phyloP scores from a whole-genome alignment of 2,888 invertebrate species.

The Agrochola macilenta region DNA sequence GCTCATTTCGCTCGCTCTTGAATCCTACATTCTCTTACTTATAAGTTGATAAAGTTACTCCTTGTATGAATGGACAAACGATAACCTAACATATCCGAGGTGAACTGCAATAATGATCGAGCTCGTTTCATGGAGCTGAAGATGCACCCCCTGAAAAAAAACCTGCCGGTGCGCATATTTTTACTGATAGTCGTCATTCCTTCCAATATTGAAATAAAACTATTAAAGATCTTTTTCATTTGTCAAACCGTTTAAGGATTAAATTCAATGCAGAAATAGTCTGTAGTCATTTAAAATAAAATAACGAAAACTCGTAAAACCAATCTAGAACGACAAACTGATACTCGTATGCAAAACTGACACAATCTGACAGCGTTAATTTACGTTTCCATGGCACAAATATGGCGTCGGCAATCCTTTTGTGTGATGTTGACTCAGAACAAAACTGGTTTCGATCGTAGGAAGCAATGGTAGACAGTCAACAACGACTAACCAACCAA shows the following conservation, averaged over 20 bases:
- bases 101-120: no score
- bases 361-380: constrained; percentile 13
- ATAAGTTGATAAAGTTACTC: no score
- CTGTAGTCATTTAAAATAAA: not conserved
- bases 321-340: constrained; percentile 22
- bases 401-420: constrained; percentile 52
- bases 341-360: constrained; percentile 38
- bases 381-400: constrained; percentile 48
- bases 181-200: no score
- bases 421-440: constrained; percentile 62
- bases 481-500: constrained; percentile 48
- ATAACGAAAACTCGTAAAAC: not conserved
- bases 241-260: not conserved
- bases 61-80: no score
- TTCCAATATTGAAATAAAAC: no score
- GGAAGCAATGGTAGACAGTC: constrained; percentile 38
- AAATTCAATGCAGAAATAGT: not conserved
- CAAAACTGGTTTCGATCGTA: constrained; percentile 59
- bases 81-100: no score
- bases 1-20: no score
- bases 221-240: not conserved
- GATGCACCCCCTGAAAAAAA: no score
- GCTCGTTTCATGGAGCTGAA: no score
- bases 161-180: no score
- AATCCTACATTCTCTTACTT: no score